Percentiles rank a stretch among this genome's conserved stretches.
Conservation (phyloP, 2,888 invertebrate species). For the Caenorhabditis sp. region DNA sequence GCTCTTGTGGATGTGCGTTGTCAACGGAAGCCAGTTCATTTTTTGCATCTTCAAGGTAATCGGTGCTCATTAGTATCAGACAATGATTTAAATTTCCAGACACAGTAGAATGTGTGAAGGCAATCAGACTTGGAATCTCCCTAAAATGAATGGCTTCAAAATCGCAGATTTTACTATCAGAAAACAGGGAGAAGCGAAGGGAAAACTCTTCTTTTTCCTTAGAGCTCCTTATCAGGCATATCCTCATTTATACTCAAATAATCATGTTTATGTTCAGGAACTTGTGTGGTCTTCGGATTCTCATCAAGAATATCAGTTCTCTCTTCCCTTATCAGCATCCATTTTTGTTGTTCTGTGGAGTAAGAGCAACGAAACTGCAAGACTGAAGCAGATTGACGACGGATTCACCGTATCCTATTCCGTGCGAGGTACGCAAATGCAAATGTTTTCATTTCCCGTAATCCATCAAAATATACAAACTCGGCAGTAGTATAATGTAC, state of each 20-base stretch:
- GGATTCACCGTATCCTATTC: conserved; percentile 64
- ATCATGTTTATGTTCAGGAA: conserved; percentile 49
- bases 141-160: conserved; percentile 33
- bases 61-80: not conserved
- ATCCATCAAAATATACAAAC: conserved; percentile 27
- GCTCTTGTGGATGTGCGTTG: conserved; percentile 69
- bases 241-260: not conserved
- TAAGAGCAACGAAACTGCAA: conserved; percentile 44
- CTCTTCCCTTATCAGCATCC: conserved; percentile 53
- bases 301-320: conserved; percentile 63
- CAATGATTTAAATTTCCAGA: conserved; percentile 9
- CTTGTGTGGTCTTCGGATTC: conserved; percentile 67
- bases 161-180: conserved; percentile 57
- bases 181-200: conserved; percentile 56
- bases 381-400: conserved; percentile 43
- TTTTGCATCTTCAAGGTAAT: conserved; percentile 63
- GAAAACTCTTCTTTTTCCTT: conserved; percentile 64
- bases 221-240: conserved; percentile 61
- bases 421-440: conserved; percentile 61
- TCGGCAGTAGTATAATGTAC: conserved; percentile 9
- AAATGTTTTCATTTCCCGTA: not conserved
- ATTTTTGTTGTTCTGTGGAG: conserved; percentile 64
- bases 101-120: conserved; percentile 52
- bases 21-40: conserved; percentile 62
- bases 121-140: conserved; percentile 63